Evolutionary conservation across 2,797 vertebrate species (phyloP), one percentile per base, ranked within the genome.

Genomic region (Tinamus major): DNA sequence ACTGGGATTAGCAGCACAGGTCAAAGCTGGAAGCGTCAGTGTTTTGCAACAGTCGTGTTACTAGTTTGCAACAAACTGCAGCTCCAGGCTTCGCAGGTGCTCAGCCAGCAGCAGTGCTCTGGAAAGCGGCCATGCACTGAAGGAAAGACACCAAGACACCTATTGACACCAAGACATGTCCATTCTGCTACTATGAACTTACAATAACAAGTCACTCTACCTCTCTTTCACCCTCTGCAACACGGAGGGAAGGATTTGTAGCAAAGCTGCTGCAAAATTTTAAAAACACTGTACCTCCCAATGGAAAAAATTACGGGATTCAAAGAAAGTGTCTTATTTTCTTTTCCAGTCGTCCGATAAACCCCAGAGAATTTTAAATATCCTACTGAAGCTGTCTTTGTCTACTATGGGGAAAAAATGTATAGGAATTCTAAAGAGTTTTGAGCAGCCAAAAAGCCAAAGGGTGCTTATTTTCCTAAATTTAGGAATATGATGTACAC

Each of bases 41-140:
- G 49, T 58, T 87, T 68, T 41, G 44, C 7, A 10, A 31, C 64
- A 70, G 16, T 39, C 18, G 23, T 53, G 75, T 87, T 90, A 89
- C 75, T 92, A 42, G 78, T 75, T 87, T 65, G 89, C 81, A 89
- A 12, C n/a, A 81, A 86, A 53, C 9, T 61, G 19, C 59, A 90
- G 51, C 39, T 91, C 27, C 59, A 65, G 23, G 46, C 72, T 94
- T 90, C 72, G 92, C 62, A 87, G 53, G 75, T 64, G 84, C 78
- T 35, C 84, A 90, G 72, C n/a, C 51, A 63, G n/a, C 64, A 86
- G 59, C 74, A 88, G 59, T 0, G 3, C 26, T 78, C 55, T 75
- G 65, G 35, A 68, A 68, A 81, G 67, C 0, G 59, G 31, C 48
- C 33, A 46, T 4, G 37, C 26, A 72, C 26, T 49, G 48, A 33